Evolutionary conservation across 2,797 vertebrate species (phyloP).

Genomic region (Myoxocephalus aenaeus): DNA sequence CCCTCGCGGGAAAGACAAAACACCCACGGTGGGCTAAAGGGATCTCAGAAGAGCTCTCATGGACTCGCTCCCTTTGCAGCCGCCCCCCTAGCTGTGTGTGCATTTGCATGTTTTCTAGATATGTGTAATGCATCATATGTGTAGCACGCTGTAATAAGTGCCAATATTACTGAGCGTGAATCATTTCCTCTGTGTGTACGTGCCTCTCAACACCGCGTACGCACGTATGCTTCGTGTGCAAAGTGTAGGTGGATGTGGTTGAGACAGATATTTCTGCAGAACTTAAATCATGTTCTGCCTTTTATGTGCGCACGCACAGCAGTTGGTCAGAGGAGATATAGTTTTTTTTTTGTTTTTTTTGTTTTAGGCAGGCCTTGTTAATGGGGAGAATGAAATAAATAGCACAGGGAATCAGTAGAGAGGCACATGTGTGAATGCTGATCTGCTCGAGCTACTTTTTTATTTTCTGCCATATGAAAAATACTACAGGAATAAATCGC

Average conservation of each 20-base stretch:
- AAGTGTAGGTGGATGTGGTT: slow-evolving; percentile 76
- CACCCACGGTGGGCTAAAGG: slow-evolving; percentile 80
- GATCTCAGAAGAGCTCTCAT: slow-evolving; percentile 77
- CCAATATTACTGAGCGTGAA: slow-evolving; percentile 24
- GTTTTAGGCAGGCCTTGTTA: slow-evolving; percentile 58
- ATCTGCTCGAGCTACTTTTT: slow-evolving; percentile 31
- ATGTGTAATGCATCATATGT: slow-evolving; percentile 38
- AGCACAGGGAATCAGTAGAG: slow-evolving; percentile 34
- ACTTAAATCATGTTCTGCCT: slow-evolving; percentile 66
- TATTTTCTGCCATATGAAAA: slow-evolving; percentile 29
- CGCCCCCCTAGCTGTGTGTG: slow-evolving; percentile 60
- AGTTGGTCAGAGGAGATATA: slow-evolving; percentile 60
- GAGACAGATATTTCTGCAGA: slow-evolving; percentile 65
- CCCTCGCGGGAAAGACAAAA: slow-evolving; percentile 82
- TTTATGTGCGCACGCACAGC: slow-evolving; percentile 52
- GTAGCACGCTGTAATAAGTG: slow-evolving; percentile 33
- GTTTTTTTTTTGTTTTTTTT: slow-evolving; percentile 65
- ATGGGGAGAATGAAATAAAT: slow-evolving; percentile 62
- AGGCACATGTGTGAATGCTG: slow-evolving; percentile 53
- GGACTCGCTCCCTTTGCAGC: slow-evolving; percentile 61
- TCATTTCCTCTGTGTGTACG: slow-evolving; percentile 30
- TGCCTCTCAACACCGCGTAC: slow-evolving; percentile 31
- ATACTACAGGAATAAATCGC: slow-evolving; percentile 25
- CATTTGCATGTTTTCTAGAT: slow-evolving; percentile 61
- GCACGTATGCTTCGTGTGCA: slow-evolving; percentile 51